These are phyloP conservation scores for Sesamia inferens DNA, from an alignment of 2,888 invertebrate species.

Conservation along the genomic window DNA sequence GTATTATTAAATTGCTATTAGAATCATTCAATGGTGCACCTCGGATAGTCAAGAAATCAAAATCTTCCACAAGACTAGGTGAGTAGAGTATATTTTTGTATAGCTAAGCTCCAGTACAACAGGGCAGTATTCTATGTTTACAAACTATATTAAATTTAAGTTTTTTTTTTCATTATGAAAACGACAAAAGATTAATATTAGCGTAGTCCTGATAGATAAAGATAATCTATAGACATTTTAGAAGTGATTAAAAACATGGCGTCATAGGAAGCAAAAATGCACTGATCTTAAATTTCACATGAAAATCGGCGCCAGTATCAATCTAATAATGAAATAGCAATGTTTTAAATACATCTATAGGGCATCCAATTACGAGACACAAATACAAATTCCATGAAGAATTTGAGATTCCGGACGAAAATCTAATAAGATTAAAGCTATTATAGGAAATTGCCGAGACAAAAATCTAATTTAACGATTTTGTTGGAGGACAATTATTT, in stretches of 20 bases:
- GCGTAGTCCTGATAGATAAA: too few relatives aligned
- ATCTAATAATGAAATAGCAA: background rate
- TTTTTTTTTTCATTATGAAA: too few relatives aligned
- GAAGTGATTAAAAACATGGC: too few relatives aligned
- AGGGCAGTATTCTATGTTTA: too few relatives aligned
- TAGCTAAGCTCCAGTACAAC: too few relatives aligned
- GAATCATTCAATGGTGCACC: background rate
- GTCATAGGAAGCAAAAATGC: too few relatives aligned
- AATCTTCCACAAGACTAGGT: background rate
- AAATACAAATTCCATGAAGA: background rate
- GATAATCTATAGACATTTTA: too few relatives aligned
- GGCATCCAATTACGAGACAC: background rate
- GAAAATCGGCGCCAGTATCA: too few relatives aligned
- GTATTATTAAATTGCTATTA: background rate
- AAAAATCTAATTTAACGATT: background rate
- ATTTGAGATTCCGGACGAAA: background rate
- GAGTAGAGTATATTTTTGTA: too few relatives aligned
- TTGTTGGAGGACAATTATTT: background rate
- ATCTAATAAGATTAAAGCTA: background rate
- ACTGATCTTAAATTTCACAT: too few relatives aligned
- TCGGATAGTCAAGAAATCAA: background rate
- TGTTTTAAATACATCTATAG: background rate
- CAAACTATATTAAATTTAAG: too few relatives aligned
- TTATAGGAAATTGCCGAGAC: background rate
- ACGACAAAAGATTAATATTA: too few relatives aligned